Evolutionary conservation across 2,113 vertebrate genomes (phyloP).

Genomic region (Chinchilla lanigera): DNA sequence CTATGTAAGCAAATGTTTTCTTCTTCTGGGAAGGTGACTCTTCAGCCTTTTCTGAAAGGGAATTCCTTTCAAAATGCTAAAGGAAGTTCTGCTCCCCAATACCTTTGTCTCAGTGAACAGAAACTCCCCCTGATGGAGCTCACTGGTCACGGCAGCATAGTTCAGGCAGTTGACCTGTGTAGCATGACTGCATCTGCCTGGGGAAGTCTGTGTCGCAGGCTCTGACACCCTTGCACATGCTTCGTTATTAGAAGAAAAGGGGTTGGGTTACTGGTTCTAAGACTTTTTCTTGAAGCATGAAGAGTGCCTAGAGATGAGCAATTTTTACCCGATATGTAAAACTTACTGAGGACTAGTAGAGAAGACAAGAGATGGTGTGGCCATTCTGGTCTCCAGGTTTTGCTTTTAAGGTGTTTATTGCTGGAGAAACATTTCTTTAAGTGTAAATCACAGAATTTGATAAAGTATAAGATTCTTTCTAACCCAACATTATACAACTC

Average conservation of each 20-base stretch:
- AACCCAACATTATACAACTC: neutral
- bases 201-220: neutral
- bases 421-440: neutral
- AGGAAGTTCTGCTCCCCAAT: neutral
- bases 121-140: neutral
- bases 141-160: neutral
- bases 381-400: neutral
- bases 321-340: neutral
- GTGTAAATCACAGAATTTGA: neutral
- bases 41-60: neutral
- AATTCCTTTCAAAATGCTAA: conserved; percentile 28
- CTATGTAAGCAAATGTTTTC: neutral
- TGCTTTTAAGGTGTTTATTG: neutral
- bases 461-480: neutral
- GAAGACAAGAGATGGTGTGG: no score
- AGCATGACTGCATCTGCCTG: neutral
- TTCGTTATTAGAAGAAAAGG: neutral
- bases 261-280: neutral
- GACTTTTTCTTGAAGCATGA: neutral
- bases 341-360: neutral
- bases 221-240: neutral
- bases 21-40: neutral
- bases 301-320: neutral
- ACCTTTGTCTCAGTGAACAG: neutral
- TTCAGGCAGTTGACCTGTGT: neutral